Evolutionary conservation across 2,797 vertebrate species (phyloP).

Genomic region (Buceros bicornis): DNA sequence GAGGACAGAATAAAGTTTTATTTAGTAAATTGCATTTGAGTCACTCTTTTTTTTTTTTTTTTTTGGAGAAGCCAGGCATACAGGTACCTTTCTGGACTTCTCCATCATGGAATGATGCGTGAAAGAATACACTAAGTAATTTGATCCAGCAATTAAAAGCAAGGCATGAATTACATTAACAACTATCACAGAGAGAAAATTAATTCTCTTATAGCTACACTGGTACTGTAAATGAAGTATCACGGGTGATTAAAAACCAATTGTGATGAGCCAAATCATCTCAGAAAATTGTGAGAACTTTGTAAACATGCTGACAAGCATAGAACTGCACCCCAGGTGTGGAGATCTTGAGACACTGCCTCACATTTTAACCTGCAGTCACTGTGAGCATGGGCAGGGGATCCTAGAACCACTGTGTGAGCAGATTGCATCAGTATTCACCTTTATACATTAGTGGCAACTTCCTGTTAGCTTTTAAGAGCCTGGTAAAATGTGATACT

Average conservation of each 20-base stretch:
- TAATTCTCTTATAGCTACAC: slow-evolving; percentile 71
- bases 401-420: not conserved
- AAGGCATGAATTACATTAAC: slow-evolving; percentile 74
- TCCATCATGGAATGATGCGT: slow-evolving; percentile 53
- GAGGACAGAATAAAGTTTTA: slow-evolving; percentile 42
- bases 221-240: slow-evolving; percentile 54
- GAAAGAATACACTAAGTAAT: slow-evolving; percentile 74
- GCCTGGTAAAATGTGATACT: not conserved
- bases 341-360: not conserved
- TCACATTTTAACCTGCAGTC: not conserved
- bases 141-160: slow-evolving; percentile 76
- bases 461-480: slow-evolving; percentile 35
- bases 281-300: slow-evolving; percentile 59
- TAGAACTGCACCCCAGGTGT: not conserved
- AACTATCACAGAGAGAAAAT: slow-evolving; percentile 73
- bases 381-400: not conserved
- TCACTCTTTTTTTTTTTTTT: not conserved
- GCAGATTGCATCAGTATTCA: not conserved
- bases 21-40: slow-evolving; percentile 57
- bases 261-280: slow-evolving; percentile 56
- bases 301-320: slow-evolving; percentile 3
- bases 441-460: not conserved
- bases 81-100: slow-evolving; percentile 57
- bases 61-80: slow-evolving; percentile 23
- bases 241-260: slow-evolving; percentile 63